Evolutionary conservation across 2,113 vertebrate genomes (phyloP).

Genomic region (Typhlomys cinereus): DNA sequence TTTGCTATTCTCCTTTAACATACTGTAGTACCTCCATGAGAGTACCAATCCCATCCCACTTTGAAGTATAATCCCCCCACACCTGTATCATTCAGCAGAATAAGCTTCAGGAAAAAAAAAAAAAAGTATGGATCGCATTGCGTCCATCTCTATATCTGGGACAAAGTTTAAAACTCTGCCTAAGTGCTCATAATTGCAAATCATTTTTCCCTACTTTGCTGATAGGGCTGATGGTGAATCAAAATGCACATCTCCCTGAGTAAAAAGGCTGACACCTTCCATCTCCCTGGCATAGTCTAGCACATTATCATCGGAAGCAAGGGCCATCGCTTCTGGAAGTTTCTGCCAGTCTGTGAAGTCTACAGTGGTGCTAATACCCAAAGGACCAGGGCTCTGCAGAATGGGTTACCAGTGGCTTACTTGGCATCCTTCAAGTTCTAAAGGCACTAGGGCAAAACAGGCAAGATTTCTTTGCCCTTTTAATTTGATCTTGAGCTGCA

Average conservation of each 20-base stretch:
- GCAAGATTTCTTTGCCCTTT: background rate
- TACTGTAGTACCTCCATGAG: background rate
- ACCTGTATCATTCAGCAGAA: background rate
- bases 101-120: conserved; percentile 9
- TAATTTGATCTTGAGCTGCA: background rate
- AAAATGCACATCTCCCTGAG: background rate
- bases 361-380: background rate
- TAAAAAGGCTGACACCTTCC: background rate
- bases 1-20: background rate
- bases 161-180: background rate
- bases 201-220: background rate
- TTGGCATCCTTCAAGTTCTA: background rate
- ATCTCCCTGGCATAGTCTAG: background rate
- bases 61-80: background rate
- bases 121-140: background rate
- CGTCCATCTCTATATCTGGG: background rate
- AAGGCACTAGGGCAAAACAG: too few relatives aligned
- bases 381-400: background rate
- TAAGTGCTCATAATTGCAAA: background rate
- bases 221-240: background rate
- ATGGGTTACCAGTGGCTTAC: background rate
- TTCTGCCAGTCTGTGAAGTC: background rate
- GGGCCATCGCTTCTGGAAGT: background rate
- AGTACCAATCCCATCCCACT: conserved; percentile 9
- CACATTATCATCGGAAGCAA: background rate